Conservation (phyloP, 1,140 invertebrate genomes). For the Leptestheria dahalacensis region DNA sequence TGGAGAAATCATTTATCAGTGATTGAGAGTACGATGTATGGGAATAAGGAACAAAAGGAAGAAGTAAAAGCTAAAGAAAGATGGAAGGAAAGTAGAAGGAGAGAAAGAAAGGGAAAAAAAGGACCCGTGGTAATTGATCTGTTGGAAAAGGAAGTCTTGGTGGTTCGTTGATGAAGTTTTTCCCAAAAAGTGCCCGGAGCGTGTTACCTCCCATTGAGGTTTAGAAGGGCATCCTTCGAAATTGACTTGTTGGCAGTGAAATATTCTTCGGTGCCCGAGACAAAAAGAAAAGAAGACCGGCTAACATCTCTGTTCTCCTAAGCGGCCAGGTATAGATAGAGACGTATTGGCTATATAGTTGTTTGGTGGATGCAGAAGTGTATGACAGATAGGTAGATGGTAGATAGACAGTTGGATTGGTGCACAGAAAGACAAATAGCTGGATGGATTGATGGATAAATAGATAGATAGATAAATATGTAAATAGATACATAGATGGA, state of each 20-base stretch:
- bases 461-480: constrained; percentile 29
- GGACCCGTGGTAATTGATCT: too few relatives aligned
- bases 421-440: constrained; percentile 24
- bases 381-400: constrained; percentile 22
- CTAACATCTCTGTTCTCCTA: neutral
- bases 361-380: neutral
- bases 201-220: neutral
- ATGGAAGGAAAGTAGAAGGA: too few relatives aligned
- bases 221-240: constrained; percentile 1
- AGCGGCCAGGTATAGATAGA: too few relatives aligned
- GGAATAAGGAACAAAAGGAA: too few relatives aligned
- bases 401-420: constrained; percentile 22
- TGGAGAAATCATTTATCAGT: too few relatives aligned
- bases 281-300: neutral
- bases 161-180: too few relatives aligned
- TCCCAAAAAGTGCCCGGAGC: constrained; percentile 21
- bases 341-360: too few relatives aligned
- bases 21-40: too few relatives aligned
- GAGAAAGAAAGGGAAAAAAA: too few relatives aligned
- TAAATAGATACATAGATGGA: constrained; percentile 29
- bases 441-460: constrained; percentile 23
- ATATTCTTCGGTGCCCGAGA: constrained; percentile 1
- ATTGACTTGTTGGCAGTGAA: constrained; percentile 13
- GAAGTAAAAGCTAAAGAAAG: too few relatives aligned
- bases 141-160: too few relatives aligned